These are phyloP conservation scores for Epirrita christyi DNA, from an alignment of 2,888 invertebrate genomes.

Conservation along the genomic window DNA sequence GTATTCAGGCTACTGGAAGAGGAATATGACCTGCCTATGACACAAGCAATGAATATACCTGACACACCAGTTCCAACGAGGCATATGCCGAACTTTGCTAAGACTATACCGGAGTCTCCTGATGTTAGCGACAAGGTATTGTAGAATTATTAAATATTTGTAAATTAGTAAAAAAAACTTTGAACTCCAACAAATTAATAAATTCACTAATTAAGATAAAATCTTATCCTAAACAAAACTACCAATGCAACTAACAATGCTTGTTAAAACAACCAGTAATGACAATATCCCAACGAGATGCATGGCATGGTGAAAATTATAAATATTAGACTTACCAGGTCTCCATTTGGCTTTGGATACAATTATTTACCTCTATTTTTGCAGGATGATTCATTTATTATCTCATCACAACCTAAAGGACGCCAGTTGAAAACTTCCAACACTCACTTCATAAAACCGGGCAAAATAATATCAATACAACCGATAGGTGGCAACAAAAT, in stretches of 20 bases:
- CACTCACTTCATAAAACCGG: conserved; percentile 62
- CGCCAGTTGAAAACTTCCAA: conserved; percentile 44
- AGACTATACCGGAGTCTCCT: conserved; percentile 72
- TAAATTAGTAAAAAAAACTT: no score
- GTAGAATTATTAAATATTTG: not conserved
- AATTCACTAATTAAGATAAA: no score
- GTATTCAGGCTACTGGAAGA: conserved; percentile 69
- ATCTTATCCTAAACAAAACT: no score
- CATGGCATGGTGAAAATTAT: not conserved
- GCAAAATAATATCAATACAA: conserved; percentile 58
- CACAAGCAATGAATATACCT: conserved; percentile 69
- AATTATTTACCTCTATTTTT: conserved; percentile 39
- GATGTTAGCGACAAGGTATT: conserved; percentile 73
- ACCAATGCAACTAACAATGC: not conserved
- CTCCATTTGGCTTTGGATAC: not conserved
- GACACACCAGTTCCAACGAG: conserved; percentile 61
- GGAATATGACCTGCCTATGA: conserved; percentile 68
- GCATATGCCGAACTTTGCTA: conserved; percentile 52
- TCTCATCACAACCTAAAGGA: conserved; percentile 57
- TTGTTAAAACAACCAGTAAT: not conserved
- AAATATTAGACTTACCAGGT: not conserved
- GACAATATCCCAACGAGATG: not conserved
- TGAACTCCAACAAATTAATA: no score
- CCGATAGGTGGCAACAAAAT: conserved; percentile 61
- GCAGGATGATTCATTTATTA: conserved; percentile 74